These are phyloP conservation scores for Zaprionus kolodkinae DNA, from an alignment of 1,140 invertebrate genomes.

Conservation along the genomic window DNA sequence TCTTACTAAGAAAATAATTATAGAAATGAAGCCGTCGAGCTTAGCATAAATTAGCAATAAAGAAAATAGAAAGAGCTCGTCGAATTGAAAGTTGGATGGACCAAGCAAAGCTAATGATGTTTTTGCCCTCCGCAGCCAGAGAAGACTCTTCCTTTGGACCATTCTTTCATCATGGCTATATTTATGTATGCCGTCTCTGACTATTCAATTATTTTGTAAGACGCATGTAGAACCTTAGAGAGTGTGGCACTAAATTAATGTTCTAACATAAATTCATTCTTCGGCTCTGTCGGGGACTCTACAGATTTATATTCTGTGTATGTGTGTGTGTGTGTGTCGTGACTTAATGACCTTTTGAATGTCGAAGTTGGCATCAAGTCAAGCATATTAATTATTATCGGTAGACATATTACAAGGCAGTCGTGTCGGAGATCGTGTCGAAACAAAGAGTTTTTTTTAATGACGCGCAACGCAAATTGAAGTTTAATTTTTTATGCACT, in stretches of 20 bases:
- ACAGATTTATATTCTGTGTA: slow-evolving; percentile 35
- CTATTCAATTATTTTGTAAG: slow-evolving; percentile 38
- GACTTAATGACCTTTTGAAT: slow-evolving; percentile 73
- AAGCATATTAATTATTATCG: slow-evolving; percentile 77
- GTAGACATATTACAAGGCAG: slow-evolving; percentile 59
- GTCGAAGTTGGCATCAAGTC: slow-evolving; percentile 43
- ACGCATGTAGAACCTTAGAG: slow-evolving; percentile 45
- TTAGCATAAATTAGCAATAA: slow-evolving; percentile 65
- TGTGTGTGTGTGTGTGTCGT: slow-evolving; percentile 37
- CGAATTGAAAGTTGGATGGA: slow-evolving; percentile 28
- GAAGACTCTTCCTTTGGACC: slow-evolving; percentile 44
- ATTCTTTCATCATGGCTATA: slow-evolving; percentile 68
- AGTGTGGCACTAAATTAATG: slow-evolving; percentile 64
- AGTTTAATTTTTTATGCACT: slow-evolving; percentile 52
- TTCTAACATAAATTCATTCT: slow-evolving; percentile 71
- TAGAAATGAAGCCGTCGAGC: slow-evolving; percentile 64
- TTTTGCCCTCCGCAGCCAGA: slow-evolving; percentile 53
- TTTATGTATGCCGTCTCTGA: slow-evolving; percentile 43
- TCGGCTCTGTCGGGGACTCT: slow-evolving; percentile 34
- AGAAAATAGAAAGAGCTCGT: slow-evolving; percentile 66
- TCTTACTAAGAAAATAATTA: slow-evolving; percentile 59
- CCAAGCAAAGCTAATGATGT: slow-evolving; percentile 58
- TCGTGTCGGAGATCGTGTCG: slow-evolving; percentile 21
- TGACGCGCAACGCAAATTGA: slow-evolving; percentile 60
- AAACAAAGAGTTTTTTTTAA: slow-evolving; percentile 45